phyloP scores from a whole-genome alignment of 2,888 invertebrate species.

The Gortyna flavago region DNA sequence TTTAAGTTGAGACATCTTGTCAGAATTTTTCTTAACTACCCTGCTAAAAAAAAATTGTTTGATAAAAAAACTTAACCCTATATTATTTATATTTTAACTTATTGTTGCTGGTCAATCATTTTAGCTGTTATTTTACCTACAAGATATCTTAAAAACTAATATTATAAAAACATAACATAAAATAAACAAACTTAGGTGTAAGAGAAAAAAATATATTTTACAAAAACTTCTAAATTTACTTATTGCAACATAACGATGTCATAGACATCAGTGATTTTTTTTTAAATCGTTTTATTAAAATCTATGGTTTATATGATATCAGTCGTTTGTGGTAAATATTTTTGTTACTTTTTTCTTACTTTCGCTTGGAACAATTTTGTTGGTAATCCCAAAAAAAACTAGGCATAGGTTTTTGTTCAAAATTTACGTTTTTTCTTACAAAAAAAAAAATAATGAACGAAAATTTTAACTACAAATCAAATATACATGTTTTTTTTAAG shows the following conservation, averaged over 20 bases:
- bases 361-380: slow-evolving; percentile 56
- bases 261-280: slow-evolving; percentile 73
- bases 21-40: neutral
- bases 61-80: slow-evolving; percentile 42
- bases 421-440: slow-evolving; percentile 41
- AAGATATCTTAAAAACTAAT: slow-evolving; percentile 48
- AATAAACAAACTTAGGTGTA: slow-evolving; percentile 56
- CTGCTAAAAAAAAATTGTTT: slow-evolving; percentile 3
- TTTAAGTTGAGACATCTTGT: neutral
- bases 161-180: slow-evolving; percentile 52
- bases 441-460: neutral
- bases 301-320: slow-evolving; percentile 72
- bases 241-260: slow-evolving; percentile 85
- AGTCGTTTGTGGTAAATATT: slow-evolving; percentile 76
- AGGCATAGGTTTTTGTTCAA: slow-evolving; percentile 23
- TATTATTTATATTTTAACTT: slow-evolving; percentile 48
- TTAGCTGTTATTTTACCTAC: slow-evolving; percentile 39
- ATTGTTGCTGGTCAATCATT: slow-evolving; percentile 50
- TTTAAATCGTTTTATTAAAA: slow-evolving; percentile 64
- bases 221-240: slow-evolving; percentile 78
- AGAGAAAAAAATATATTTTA: slow-evolving; percentile 76
- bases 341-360: slow-evolving; percentile 54
- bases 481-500: slow-evolving; percentile 33
- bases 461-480: slow-evolving; percentile 28
- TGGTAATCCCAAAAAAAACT: slow-evolving; percentile 51